Conservation (phyloP, 2,888 invertebrate species). For the Hirtodrosophila trivittata region DNA sequence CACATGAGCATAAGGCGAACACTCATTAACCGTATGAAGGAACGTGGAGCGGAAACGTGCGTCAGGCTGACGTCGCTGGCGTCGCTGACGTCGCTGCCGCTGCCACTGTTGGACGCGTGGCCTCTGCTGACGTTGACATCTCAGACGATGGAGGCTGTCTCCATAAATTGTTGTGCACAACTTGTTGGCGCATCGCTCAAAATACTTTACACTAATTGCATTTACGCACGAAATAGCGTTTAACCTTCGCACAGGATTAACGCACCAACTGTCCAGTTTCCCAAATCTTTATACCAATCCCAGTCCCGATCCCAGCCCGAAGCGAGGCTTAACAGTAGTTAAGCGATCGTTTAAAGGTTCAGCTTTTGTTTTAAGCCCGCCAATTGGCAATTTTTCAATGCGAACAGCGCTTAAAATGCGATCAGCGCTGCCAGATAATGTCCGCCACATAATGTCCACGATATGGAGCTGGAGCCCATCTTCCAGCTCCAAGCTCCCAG, state of each 20-base stretch:
- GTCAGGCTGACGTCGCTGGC: slow-evolving; percentile 57
- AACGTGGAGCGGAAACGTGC: slow-evolving; percentile 65
- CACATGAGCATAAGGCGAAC: slow-evolving; percentile 71
- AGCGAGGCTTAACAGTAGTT: slow-evolving; percentile 76
- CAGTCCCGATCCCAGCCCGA: slow-evolving; percentile 28
- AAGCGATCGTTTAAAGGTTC: slow-evolving; percentile 74
- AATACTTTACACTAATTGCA: slow-evolving; percentile 75
- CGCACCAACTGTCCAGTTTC: slow-evolving; percentile 6
- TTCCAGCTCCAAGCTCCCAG: slow-evolving; percentile 20
- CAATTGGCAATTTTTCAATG: slow-evolving; percentile 73
- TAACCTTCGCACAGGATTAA: slow-evolving; percentile 71
- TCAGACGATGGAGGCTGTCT: slow-evolving; percentile 1
- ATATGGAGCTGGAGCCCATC: slow-evolving; percentile 33
- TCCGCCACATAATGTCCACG: slow-evolving; percentile 60
- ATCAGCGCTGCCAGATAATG: slow-evolving; percentile 68
- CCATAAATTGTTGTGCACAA: slow-evolving; percentile 48
- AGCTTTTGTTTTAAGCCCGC: slow-evolving; percentile 50
- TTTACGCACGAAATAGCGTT: slow-evolving; percentile 73
- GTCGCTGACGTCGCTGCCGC: slow-evolving; percentile 20
- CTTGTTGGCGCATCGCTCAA: slow-evolving; percentile 59
- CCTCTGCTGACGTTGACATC: slow-evolving; percentile 4
- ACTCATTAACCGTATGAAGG: slow-evolving; percentile 50
- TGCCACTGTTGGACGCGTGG: slow-evolving; percentile 18
- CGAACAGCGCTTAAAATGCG: slow-evolving; percentile 67
- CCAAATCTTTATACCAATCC: slow-evolving; percentile 7